Evolutionary conservation across 2,113 vertebrate species (phyloP).

Genomic region (Sphaerodactylus townsendi): DNA sequence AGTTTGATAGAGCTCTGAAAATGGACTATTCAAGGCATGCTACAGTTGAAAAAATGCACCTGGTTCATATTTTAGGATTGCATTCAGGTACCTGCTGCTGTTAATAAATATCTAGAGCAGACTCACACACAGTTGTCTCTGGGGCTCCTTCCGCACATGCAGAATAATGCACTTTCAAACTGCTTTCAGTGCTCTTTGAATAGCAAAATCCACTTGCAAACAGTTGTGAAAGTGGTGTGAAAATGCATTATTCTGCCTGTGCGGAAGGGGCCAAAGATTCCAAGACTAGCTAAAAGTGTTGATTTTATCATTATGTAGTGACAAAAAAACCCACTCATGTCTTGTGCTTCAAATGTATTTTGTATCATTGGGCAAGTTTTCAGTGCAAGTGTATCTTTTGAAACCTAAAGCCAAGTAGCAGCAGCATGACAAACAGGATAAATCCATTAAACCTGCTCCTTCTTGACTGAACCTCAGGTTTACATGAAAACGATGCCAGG

Average conservation of each 20-base stretch:
- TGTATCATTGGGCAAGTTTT: too few relatives aligned
- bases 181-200: too few relatives aligned
- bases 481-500: not conserved
- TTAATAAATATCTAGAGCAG: not conserved
- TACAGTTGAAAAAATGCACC: slow-evolving; percentile 3
- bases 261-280: too few relatives aligned
- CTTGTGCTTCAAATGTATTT: too few relatives aligned
- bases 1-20: not conserved
- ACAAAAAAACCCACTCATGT: too few relatives aligned
- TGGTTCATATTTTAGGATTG: slow-evolving; percentile 20
- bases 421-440: not conserved
- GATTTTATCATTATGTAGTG: too few relatives aligned
- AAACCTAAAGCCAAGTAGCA: not conserved
- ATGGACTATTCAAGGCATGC: not conserved
- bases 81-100: not conserved
- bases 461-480: not conserved
- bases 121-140: not conserved
- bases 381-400: not conserved
- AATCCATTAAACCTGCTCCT: not conserved
- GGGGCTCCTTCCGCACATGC: too few relatives aligned
- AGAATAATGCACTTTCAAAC: too few relatives aligned
- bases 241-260: too few relatives aligned
- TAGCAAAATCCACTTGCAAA: too few relatives aligned
- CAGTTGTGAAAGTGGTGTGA: too few relatives aligned
- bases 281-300: too few relatives aligned